Percentiles rank a stretch among this genome's conserved stretches.
phyloP scores from a whole-genome alignment of 2,797 vertebrate genomes.

The Miichthys miiuy region DNA sequence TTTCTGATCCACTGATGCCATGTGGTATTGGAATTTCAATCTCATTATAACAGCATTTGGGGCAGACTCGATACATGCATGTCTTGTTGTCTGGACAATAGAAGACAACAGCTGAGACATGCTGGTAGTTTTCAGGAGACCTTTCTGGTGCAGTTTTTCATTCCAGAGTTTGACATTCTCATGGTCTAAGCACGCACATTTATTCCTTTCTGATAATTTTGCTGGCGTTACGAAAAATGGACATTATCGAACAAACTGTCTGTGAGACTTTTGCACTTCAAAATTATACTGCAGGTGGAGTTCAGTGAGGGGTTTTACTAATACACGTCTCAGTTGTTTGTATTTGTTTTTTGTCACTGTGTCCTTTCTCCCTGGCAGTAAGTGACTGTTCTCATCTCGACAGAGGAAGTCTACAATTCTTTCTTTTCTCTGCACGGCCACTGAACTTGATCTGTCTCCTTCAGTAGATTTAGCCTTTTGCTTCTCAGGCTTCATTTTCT shows the following conservation, averaged over 20 bases:
- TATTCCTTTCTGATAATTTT: neutral
- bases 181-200: neutral
- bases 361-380: neutral
- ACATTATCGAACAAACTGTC: neutral
- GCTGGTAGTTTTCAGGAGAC: neutral
- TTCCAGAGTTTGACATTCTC: neutral
- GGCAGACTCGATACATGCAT: neutral
- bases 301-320: neutral
- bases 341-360: neutral
- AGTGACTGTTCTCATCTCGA: neutral
- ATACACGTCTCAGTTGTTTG: neutral
- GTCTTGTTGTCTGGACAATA: slow-evolving; percentile 5
- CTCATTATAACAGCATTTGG: neutral
- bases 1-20: slow-evolving; percentile 1
- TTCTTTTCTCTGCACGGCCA: neutral
- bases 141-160: neutral
- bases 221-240: neutral
- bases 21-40: neutral
- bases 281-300: neutral
- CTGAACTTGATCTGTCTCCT: neutral
- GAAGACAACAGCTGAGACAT: neutral
- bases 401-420: neutral
- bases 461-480: slow-evolving; percentile 6
- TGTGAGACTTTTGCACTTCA: neutral
- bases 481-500: slow-evolving; percentile 1